Evolutionary conservation across 2,113 vertebrate genomes (phyloP), one percentile per base, ranked within the genome.

Genomic region (Ornithorhynchus anatinus): DNA sequence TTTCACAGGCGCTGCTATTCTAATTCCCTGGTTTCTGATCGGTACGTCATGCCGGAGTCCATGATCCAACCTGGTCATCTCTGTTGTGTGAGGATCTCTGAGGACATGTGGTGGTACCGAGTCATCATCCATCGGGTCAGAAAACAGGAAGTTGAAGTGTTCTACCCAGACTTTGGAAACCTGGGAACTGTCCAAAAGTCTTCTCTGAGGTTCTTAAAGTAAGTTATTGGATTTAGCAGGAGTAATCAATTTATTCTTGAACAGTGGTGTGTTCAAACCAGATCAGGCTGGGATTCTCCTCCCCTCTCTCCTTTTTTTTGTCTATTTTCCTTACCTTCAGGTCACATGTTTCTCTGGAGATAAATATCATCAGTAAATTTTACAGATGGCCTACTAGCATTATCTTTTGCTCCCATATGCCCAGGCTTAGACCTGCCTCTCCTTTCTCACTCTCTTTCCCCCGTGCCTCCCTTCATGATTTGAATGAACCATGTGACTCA

Each of bases 141-240:
- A 50, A 77, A 91, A 22, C 84, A 90, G 22, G 86, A 94, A 44
- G 95, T 97, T 1, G 90, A 96, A 70, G 96, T 99, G 5, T 99
- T 96, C 89, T 98, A 85, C 6, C 92, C 93, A 1, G 98, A 98
- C 81, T 98, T 94, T 6, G 98, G 98, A 15, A 91, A 94, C 68
- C 42, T 94, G 1, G 73, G 76, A 1, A 50, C 75, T n/a, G 95
- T 96, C 17, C 90, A 64, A 9, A 95, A 79, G 19, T 84, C 87
- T 43, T 81, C 72, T 6, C 93, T 99, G 50, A 93, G 94, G 51
- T 96, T 99, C 73, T 96, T 99, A 52, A 99, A 99, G 97, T 99
- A 90, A 81, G 94, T 93, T 56, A 36, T 44, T 48, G 19, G 2
- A 27, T 64, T 57, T 45, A 35, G n/a, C 33, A 40, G 45, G 39